phyloP scores from a whole-genome alignment of 2,888 invertebrate genomes.

The Leptogaster cylindrica region DNA sequence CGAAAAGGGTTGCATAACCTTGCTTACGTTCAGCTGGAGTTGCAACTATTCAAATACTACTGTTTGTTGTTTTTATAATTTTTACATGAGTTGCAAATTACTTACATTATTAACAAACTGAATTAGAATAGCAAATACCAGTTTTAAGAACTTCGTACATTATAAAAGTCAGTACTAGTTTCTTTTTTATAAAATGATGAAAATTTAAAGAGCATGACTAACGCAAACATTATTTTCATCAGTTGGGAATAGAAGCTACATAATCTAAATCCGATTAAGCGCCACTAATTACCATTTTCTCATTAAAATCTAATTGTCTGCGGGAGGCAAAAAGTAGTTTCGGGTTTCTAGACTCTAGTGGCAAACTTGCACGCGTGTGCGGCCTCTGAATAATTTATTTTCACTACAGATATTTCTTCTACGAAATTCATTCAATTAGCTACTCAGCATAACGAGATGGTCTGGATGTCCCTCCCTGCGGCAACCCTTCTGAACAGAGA shows the following conservation, averaged over 20 bases:
- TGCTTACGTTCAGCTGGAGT: slow-evolving; percentile 6
- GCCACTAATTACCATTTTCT: slow-evolving; percentile 16
- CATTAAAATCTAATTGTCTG: slow-evolving; percentile 13
- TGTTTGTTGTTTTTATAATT: no score
- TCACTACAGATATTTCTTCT: slow-evolving; percentile 33
- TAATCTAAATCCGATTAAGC: no score
- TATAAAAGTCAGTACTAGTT: no score
- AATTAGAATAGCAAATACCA: no score
- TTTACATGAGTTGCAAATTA: no score
- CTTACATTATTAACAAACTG: no score
- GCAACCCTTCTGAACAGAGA: slow-evolving; percentile 12
- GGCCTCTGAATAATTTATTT: slow-evolving; percentile 28
- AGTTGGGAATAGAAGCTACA: no score
- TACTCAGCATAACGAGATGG: slow-evolving; percentile 33
- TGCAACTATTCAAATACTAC: no score
- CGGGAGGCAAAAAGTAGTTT: slow-evolving; percentile 26
- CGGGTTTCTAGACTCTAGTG: background rate
- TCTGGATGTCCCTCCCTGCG: background rate
- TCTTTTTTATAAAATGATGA: background rate
- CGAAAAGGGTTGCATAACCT: slow-evolving; percentile 17
- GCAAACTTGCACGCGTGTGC: background rate
- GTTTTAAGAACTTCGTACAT: no score
- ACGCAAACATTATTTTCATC: no score
- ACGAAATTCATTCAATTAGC: slow-evolving; percentile 38
- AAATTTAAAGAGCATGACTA: no score